phyloP scores from a whole-genome alignment of 2,888 invertebrate genomes.

The Metacarcinus magister region DNA sequence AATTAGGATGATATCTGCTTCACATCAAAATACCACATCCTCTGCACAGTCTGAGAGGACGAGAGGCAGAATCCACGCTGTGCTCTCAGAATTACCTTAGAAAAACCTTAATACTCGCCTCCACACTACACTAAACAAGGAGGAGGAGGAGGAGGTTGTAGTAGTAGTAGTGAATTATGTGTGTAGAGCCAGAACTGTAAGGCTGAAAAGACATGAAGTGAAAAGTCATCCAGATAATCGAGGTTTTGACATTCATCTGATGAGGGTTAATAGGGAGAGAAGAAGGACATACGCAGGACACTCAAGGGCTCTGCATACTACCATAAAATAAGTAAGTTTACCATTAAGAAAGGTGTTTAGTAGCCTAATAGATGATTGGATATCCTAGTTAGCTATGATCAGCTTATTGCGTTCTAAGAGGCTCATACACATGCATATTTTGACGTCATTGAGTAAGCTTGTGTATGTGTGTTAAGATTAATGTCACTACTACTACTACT shows the following conservation, averaged over 20 bases:
- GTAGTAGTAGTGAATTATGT: background rate
- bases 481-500: too few species aligned
- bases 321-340: background rate
- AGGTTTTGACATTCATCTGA: background rate
- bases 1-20: background rate
- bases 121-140: background rate
- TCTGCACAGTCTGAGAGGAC: background rate
- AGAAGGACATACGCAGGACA: background rate
- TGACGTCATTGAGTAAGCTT: background rate
- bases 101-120: background rate
- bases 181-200: background rate
- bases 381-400: background rate
- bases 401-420: too few species aligned
- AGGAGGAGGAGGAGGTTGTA: background rate
- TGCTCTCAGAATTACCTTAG: background rate
- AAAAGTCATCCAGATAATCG: background rate
- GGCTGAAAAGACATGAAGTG: background rate
- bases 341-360: background rate
- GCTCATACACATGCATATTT: too few species aligned
- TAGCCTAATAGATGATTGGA: background rate
- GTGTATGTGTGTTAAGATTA: background rate
- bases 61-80: background rate
- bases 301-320: background rate
- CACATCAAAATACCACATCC: background rate
- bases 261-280: background rate